Evolutionary conservation across 2,888 invertebrate species (phyloP).

Genomic region (Calameuta idolon): DNA sequence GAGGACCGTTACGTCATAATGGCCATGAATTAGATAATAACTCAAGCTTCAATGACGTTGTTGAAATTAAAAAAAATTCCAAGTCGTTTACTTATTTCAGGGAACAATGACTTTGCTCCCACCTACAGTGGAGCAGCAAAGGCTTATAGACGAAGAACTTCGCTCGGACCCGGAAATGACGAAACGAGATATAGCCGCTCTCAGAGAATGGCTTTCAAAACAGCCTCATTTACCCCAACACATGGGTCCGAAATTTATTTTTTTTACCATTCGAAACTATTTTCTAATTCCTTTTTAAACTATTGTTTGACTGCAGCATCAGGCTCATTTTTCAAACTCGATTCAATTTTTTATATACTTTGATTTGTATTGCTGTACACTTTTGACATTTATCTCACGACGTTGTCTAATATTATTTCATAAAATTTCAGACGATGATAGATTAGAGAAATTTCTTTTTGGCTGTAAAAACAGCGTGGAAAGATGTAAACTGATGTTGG

Average conservation of each 20-base stretch:
- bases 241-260: constrained; percentile 49
- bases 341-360: not conserved
- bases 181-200: constrained; percentile 52
- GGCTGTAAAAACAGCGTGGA: constrained; percentile 66
- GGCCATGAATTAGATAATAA: too few relatives aligned
- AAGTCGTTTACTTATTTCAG: not conserved
- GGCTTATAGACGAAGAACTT: constrained; percentile 57
- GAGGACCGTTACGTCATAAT: too few relatives aligned
- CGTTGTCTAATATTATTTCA: not conserved
- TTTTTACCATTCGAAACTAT: not conserved
- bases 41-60: too few relatives aligned
- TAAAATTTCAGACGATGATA: constrained; percentile 52
- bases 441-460: constrained; percentile 61
- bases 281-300: not conserved
- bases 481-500: constrained; percentile 60
- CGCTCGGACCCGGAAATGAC: constrained; percentile 57
- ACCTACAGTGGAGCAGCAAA: constrained; percentile 60
- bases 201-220: constrained; percentile 62
- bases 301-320: not conserved
- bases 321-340: not conserved
- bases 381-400: not conserved
- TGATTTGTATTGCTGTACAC: not conserved
- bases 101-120: constrained; percentile 57
- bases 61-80: not conserved
- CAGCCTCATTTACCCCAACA: constrained; percentile 64